Conservation (phyloP, 2,888 invertebrate genomes). For the Tenthredo scrophulariae region DNA sequence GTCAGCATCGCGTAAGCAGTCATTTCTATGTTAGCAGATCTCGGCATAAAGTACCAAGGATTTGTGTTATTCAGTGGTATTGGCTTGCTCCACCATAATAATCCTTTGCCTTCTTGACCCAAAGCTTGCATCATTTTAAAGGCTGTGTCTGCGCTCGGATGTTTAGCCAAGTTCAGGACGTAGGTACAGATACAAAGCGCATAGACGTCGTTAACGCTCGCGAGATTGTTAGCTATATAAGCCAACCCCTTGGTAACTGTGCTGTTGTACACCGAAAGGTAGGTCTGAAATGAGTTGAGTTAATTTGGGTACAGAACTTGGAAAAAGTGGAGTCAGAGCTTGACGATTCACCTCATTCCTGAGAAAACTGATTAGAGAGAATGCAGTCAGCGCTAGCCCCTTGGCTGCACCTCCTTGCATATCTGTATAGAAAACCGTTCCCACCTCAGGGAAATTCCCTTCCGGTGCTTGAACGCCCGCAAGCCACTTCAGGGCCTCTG, state of each 20-base stretch:
- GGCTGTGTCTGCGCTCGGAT: slow-evolving; percentile 85
- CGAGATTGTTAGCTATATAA: slow-evolving; percentile 85
- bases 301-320: slow-evolving; percentile 61
- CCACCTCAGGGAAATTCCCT: slow-evolving; percentile 88
- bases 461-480: slow-evolving; percentile 84
- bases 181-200: slow-evolving; percentile 88
- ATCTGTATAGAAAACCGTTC: slow-evolving; percentile 85
- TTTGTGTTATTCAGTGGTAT: slow-evolving; percentile 81
- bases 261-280: slow-evolving; percentile 80
- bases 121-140: slow-evolving; percentile 81
- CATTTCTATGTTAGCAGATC: slow-evolving; percentile 90
- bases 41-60: slow-evolving; percentile 84
- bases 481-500: slow-evolving; percentile 88
- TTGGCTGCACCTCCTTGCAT: slow-evolving; percentile 87
- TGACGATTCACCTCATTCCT: slow-evolving; percentile 80
- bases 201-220: slow-evolving; percentile 85
- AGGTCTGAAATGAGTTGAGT: slow-evolving; percentile 56
- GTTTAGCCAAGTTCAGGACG: slow-evolving; percentile 88
- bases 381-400: slow-evolving; percentile 90
- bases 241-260: slow-evolving; percentile 88
- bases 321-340: neutral
- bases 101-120: slow-evolving; percentile 79
- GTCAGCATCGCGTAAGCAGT: slow-evolving; percentile 93
- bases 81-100: slow-evolving; percentile 91
- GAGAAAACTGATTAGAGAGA: slow-evolving; percentile 87